Base-by-base conservation (phyloP, 1,140 invertebrate genomes). In the Dendrolimus kikuchii region DNA sequence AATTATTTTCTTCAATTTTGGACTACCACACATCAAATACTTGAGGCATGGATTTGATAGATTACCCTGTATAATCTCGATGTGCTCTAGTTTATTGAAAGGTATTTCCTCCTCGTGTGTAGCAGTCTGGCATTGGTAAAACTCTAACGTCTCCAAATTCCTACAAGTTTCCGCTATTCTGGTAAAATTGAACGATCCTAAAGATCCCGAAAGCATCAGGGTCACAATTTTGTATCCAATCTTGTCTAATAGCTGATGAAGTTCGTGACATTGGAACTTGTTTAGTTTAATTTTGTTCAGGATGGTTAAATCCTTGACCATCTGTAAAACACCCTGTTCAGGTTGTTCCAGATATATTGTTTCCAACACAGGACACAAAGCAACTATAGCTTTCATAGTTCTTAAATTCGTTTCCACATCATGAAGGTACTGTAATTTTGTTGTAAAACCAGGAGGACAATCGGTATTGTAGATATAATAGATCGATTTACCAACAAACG, bases 11-110 rank as follows among this genome's bases (percentile, higher is more conserved):
- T 89, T 90, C 0, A 92, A 68, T 51, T 88, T 88, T 4, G 89
- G 90, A 59, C 81, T 85, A 46, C 85, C 88, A 52, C 88, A 89
- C 68, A 92, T 88, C 40, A 92, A 75, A 59, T 89, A 88, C 63
- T 89, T 91, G 4, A 92, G 62, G 38, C 88, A 88, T 3, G 82
- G 85, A 46, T 81, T 81, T 38, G 86, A 85, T 6, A 92, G 75
- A 49, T 90, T 88, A 51, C 90, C 90, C 60, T 91, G 89, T 37
- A 91, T 84, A 39, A 92, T 89, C 73, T 92, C 91, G 38, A 92
- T 74, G 41, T 90, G 89, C 57, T 91, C 88, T 49, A 92, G 80
- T 61, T 88, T 87, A 61, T 89, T 87, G 70, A 92, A 92, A 8
- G 86, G 89, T 36, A 87, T 81, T 54, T 90, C 88, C 43, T 86